Evolutionary conservation across 2,797 vertebrate species (phyloP), one percentile per base, ranked within the genome.

Genomic region (Erithacus rubecula): DNA sequence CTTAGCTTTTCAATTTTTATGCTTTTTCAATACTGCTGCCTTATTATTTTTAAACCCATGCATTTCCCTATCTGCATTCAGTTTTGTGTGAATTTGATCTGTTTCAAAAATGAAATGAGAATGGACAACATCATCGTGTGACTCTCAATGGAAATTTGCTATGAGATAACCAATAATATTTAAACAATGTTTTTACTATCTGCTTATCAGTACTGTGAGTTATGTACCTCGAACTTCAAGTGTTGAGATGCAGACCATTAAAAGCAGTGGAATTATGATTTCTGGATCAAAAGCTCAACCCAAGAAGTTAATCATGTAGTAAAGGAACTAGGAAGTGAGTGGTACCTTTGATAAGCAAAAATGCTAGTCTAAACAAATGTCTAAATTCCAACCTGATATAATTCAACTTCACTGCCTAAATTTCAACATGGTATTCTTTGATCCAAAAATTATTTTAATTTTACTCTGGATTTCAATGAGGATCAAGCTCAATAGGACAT

Each of bases 281-380:
- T 89, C 64, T 78, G 75, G 72, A 69, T 94, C 78, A 93, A 84
- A 75, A 77, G 30, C 32, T 44, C 23, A 84, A 75, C 18, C 52
- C 27, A 51, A 81, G 55, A 19, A 76, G 30, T 69, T 65, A 90
- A 83, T 36, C 0, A 1, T 59, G 39, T 84, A 78, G 59, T 46
- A 83, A 81, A 93, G 27, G 47, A 71, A 56, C 84, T 60, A 75
- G 37, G 36, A 91, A 83, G 43, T 27, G 87, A 88, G 15, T 46
- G 69, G 82, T 88, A 94, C 55, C 19, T 36, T 39, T 56, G 89
- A 94, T 95, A 95, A 95, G 89, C 27, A 94, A 62, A 94, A 93
- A 72, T 69, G 29, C 10, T 93, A 92, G 82, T 65, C 79, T 89
- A 92, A 95, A 89, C 72, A 93, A 75, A 68, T n/a, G 39, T 83